Evolutionary conservation across 1,140 invertebrate genomes (phyloP).

Genomic region (Lucilia cuprina): DNA sequence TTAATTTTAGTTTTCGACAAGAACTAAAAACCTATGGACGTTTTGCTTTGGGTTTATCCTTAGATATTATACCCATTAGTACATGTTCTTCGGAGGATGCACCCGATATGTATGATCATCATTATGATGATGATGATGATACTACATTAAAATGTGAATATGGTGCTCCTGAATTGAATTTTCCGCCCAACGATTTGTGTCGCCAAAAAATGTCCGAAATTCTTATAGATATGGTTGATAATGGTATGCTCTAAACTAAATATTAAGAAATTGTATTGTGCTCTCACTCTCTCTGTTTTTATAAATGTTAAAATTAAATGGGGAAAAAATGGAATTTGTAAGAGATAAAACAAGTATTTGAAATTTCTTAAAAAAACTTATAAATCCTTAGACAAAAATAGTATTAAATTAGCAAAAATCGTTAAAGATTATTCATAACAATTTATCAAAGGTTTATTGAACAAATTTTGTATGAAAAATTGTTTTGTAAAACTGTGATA

Average conservation of each 20-base stretch:
- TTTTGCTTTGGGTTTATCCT: constrained; percentile 72
- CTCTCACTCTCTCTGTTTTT: no score
- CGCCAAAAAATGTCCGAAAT: constrained; percentile 69
- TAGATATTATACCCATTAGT: constrained; percentile 76
- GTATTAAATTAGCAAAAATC: no score
- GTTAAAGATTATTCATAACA: no score
- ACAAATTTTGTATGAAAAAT: no score
- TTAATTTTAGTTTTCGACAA: constrained; percentile 65
- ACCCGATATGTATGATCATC: constrained; percentile 69
- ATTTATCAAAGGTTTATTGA: no score
- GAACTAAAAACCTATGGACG: constrained; percentile 71
- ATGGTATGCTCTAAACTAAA: constrained; percentile 58
- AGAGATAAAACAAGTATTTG: no score
- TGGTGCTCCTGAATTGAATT: constrained; percentile 56
- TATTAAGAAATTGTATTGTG: no score
- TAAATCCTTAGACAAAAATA: no score
- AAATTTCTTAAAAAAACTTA: no score
- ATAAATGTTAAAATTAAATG: no score
- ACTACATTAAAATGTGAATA: constrained; percentile 35
- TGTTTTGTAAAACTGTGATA: no score
- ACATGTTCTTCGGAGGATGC: constrained; percentile 75
- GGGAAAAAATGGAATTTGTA: no score
- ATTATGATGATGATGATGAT: constrained; percentile 40
- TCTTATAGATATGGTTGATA: constrained; percentile 68
- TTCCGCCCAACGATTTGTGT: constrained; percentile 65